Percentiles rank a stretch among this genome's conserved stretches.
Evolutionary conservation across 2,113 vertebrate genomes (phyloP).

Genomic region (Oxygymnocypris stewartii): DNA sequence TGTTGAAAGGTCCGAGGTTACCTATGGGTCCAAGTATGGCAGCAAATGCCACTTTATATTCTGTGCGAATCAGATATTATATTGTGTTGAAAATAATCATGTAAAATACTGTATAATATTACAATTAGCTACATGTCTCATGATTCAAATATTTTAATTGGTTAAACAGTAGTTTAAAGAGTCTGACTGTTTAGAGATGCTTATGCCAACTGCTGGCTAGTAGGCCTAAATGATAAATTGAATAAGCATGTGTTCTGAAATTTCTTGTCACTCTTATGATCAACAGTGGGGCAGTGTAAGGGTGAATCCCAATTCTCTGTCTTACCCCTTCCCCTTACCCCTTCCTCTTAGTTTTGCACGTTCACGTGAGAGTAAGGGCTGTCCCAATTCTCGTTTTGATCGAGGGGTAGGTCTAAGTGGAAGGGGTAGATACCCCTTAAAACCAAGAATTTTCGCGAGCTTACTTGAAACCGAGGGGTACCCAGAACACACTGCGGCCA

Average conservation of each 20-base stretch:
- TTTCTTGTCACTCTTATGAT: background rate
- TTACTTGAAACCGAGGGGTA: no score
- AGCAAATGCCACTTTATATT: slow-evolving; percentile 6
- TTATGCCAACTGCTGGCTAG: background rate
- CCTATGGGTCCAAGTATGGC: background rate
- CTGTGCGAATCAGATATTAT: background rate
- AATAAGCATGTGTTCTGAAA: background rate
- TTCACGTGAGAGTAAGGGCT: no score
- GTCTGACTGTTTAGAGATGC: background rate
- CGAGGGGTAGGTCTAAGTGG: no score
- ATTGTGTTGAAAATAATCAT: background rate
- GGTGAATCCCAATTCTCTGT: no score
- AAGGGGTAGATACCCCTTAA: no score
- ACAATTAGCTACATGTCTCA: background rate
- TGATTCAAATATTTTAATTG: background rate
- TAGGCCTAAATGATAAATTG: background rate
- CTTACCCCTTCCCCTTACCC: no score
- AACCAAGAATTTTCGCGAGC: no score
- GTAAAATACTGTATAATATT: background rate
- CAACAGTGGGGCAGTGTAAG: background rate
- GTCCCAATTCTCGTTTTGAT: no score
- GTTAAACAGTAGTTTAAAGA: background rate
- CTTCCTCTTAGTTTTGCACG: no score
- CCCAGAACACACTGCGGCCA: no score
- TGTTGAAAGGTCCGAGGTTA: background rate